Base-by-base conservation (phyloP, 2,797 vertebrate species). In the Sylvia borin region DNA sequence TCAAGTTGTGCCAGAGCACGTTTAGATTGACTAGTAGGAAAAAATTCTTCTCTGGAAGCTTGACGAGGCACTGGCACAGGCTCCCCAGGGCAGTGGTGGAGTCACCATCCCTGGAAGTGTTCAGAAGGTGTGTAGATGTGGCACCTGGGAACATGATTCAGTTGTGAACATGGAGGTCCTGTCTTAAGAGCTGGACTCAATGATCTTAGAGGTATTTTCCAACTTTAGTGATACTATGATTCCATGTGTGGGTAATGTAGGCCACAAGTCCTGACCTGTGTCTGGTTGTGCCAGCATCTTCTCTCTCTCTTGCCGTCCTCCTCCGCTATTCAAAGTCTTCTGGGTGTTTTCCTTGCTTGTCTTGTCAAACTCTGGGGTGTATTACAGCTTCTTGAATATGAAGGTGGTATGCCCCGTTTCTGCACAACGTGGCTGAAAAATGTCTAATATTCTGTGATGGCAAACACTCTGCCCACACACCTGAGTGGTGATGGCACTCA, bases 401-500 rank as follows among this genome's bases (percentile, higher is more conserved):
- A 64, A 87, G 53, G 60, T 70, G 71, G 11, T 20, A 60, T 82
- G 53, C 76, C 51, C 50, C 26, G 4, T 85, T 93, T 93, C 71
- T 95, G 57, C 53, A 65, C 55, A 76, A 57, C 0, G 7, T 89
- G 89, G 78, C 95, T 91, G 84, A 76, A 87, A 96, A 93, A 80
- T 91, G 91, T 89, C 84, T 95, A 64, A 85, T 89, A 88, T 78
- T 94, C 73, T 86, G 40, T 92, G 81, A 36, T 93, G 81, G 84
- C 87, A 92, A 92, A 92, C 91, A 91, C 71, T 92, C 94, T 94
- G 74, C 89, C 92, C 71, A 93, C 94, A 51, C 78, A 95, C 50
- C 53, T 32, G 24, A 80, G 61, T 54, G 40, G 22, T 87, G 84
- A 64, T 72, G 85, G 38, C 78, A 88, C 57, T 96, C 61, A 65